phyloP scores from a whole-genome alignment of 2,113 vertebrate species.

The Scomber scombrus region DNA sequence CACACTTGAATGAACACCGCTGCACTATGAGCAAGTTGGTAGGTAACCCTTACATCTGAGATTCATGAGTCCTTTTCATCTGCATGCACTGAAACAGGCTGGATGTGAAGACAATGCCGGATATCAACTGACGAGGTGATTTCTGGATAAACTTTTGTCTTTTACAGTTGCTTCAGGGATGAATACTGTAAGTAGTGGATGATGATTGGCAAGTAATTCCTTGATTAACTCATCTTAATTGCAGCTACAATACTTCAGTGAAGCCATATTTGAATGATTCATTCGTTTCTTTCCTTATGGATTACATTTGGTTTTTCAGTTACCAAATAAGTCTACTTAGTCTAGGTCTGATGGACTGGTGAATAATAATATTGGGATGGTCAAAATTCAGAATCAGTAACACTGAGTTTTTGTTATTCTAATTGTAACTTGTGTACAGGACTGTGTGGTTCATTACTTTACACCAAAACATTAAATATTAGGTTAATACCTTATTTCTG shows the following conservation, averaged over 20 bases:
- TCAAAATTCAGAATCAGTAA: background rate
- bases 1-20: conserved; percentile 35
- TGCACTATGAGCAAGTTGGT: conserved; percentile 9
- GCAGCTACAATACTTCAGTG: too few relatives aligned
- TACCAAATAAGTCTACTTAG: background rate
- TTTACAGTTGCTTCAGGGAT: background rate
- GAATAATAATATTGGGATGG: background rate
- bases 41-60: conserved; percentile 22
- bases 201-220: conserved; percentile 9
- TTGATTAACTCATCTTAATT: background rate
- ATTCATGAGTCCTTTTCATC: background rate
- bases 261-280: background rate
- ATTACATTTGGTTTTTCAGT: background rate
- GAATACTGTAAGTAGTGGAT: conserved; percentile 43
- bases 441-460: too few relatives aligned
- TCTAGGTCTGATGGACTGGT: background rate
- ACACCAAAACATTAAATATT: background rate
- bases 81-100: background rate
- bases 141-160: background rate
- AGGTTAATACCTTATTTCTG: background rate
- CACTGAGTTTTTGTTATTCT: background rate
- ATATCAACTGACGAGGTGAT: background rate
- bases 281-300: background rate
- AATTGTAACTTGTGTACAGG: background rate
- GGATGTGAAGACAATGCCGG: conserved; percentile 21